These are phyloP conservation scores for Chionomys nivalis DNA, from an alignment of 2,113 vertebrate genomes.

Conservation along the genomic window DNA sequence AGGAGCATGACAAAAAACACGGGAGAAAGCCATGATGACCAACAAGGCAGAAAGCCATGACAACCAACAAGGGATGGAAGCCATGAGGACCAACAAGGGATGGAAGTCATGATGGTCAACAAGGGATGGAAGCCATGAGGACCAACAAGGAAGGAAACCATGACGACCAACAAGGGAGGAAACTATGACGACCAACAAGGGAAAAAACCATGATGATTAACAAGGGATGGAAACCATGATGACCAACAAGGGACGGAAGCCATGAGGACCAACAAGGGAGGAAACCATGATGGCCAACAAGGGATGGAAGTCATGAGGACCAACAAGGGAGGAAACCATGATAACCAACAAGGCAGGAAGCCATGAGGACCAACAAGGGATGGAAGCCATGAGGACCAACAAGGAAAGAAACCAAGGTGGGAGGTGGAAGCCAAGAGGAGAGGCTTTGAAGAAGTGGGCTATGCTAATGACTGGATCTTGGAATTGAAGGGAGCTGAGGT, in stretches of 20 bases:
- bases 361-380: too few relatives aligned
- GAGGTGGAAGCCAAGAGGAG: not conserved
- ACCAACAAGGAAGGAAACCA: too few relatives aligned
- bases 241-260: not conserved
- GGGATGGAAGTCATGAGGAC: too few relatives aligned
- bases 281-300: too few relatives aligned
- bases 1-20: not conserved
- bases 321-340: not conserved
- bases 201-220: fast-evolving
- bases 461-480: not conserved
- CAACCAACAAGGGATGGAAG: too few relatives aligned
- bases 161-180: not conserved
- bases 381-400: too few relatives aligned
- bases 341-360: too few relatives aligned
- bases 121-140: not conserved
- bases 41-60: too few relatives aligned
- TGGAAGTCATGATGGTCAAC: not conserved
- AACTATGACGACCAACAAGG: not conserved
- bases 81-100: not conserved
- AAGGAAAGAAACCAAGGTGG: not conserved
- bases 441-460: not conserved
- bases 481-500: not conserved
- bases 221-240: too few relatives aligned
- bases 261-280: too few relatives aligned
- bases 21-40: too few relatives aligned